A percentile compares a stretch with the other conserved stretches of the same genome.
phyloP scores from a whole-genome alignment of 1,140 invertebrate genomes.

The Marisa cornuarietis region DNA sequence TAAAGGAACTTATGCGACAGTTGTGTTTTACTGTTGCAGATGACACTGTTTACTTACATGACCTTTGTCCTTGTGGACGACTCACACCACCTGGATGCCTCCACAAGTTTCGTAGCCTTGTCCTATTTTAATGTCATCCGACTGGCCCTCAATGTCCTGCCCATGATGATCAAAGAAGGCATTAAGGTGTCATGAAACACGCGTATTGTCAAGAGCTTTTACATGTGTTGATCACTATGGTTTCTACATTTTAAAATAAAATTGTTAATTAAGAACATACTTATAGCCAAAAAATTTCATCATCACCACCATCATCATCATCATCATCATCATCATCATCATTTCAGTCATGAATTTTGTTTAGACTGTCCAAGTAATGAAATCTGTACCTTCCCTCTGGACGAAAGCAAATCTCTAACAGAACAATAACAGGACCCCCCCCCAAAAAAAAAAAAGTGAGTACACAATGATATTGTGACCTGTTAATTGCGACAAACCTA shows the following conservation, averaged over 20 bases:
- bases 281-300: not conserved
- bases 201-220: not conserved
- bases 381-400: not conserved
- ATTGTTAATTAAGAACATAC: not conserved
- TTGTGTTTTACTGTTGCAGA: conserved; percentile 66
- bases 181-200: conserved; percentile 53
- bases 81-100: conserved; percentile 74
- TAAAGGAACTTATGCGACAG: not conserved
- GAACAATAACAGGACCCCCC: too few relatives aligned
- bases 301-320: not conserved
- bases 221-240: not conserved
- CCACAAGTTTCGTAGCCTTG: conserved; percentile 91
- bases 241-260: not conserved
- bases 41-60: conserved; percentile 61
- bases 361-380: not conserved
- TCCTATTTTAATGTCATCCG: conserved; percentile 97
- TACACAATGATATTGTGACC: too few relatives aligned
- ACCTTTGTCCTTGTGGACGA: conserved; percentile 25
- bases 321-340: not conserved
- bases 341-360: not conserved
- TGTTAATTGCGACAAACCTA: not conserved
- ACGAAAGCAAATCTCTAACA: too few relatives aligned
- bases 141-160: conserved; percentile 78
- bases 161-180: conserved; percentile 68
- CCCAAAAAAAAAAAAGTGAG: too few relatives aligned